These are phyloP conservation scores for Pegea sp. DNA, from an alignment of 23 tunicate genomes.

Conservation along the genomic window DNA sequence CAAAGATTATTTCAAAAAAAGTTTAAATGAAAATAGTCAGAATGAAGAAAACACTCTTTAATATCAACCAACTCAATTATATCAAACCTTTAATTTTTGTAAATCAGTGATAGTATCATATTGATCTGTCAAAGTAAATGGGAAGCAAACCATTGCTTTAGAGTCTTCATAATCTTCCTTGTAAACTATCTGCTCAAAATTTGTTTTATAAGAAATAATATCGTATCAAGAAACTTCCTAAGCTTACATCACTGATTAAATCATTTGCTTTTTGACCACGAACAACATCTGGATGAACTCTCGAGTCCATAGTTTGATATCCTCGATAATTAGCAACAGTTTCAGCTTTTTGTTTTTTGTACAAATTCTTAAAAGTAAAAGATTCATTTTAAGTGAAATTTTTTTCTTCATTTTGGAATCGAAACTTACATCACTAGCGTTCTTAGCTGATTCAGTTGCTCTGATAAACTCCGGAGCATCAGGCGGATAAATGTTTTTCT, in stretches of 20 bases:
- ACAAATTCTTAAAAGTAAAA: too few species aligned
- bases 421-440: too few species aligned
- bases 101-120: conserved; percentile 30
- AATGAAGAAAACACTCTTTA: too few species aligned
- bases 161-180: conserved; percentile 77
- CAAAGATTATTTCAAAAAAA: too few species aligned
- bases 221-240: too few species aligned
- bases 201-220: too few species aligned
- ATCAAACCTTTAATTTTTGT: neutral
- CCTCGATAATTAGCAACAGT: conserved; percentile 20
- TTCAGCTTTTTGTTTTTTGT: conserved; percentile 17
- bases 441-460: conserved; percentile 5
- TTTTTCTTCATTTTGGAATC: too few species aligned
- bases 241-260: conserved; percentile 14
- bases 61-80: neutral
- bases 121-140: conserved; percentile 82
- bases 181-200: too few species aligned
- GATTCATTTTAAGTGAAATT: too few species aligned
- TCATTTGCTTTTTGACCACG: conserved; percentile 2
- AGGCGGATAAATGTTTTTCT: conserved; percentile 29
- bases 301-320: conserved; percentile 24
- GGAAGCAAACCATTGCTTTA: conserved; percentile 55
- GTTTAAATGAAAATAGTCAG: too few species aligned
- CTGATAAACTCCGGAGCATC: conserved; percentile 7
- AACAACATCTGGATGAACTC: conserved; percentile 8